These are phyloP conservation scores for Ceuthmochares aereus DNA, from an alignment of 2,113 vertebrate species.

Conservation along the genomic window DNA sequence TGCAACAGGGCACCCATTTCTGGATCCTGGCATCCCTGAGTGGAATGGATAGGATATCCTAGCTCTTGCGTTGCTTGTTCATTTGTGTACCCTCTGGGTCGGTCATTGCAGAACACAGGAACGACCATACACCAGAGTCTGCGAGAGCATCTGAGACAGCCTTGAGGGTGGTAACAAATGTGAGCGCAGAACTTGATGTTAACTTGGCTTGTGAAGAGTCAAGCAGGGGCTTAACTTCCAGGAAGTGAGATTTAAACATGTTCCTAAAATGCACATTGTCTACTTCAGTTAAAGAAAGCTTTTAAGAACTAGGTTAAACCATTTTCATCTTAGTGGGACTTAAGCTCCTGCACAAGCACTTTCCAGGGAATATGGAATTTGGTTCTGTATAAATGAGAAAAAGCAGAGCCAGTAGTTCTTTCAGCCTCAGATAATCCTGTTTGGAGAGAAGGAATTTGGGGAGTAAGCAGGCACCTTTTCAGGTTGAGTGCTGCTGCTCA, in stretches of 20 bases:
- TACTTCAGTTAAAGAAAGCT: not conserved
- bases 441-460: not conserved
- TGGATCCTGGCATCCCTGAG: too few species aligned
- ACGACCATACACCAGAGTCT: rapidly evolving
- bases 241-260: not conserved
- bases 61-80: not conserved
- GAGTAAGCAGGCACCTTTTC: not conserved
- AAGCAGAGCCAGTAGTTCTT: not conserved
- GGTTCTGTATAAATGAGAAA: too few species aligned
- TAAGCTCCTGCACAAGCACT: not conserved
- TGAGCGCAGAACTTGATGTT: rapidly evolving
- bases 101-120: not conserved
- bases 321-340: not conserved
- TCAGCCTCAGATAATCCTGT: rapidly evolving
- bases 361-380: not conserved
- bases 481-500: not conserved
- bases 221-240: not conserved
- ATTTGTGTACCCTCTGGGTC: not conserved
- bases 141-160: not conserved
- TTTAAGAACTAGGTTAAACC: not conserved
- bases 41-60: not conserved
- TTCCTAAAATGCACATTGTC: not conserved
- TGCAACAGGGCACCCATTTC: not conserved
- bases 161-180: not conserved
- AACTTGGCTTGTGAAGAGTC: not conserved